Percentiles rank a stretch among this genome's conserved stretches.
phyloP scores from a whole-genome alignment of 2,888 invertebrate species.

The Selenia dentaria region DNA sequence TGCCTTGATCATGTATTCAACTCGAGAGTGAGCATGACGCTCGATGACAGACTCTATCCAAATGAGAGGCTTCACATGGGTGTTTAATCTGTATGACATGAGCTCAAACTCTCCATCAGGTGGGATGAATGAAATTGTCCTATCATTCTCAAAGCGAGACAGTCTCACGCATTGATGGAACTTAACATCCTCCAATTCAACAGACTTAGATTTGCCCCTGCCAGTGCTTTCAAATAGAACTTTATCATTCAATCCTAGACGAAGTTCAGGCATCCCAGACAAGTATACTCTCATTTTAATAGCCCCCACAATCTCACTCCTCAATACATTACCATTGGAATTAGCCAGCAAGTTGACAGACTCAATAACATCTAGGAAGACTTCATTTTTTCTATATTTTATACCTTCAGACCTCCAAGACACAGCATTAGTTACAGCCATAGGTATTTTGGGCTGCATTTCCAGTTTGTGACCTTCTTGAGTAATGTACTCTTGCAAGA shows the following conservation, averaged over 20 bases:
- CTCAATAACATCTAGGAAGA: constrained; percentile 99
- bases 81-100: constrained; percentile 98
- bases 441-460: constrained; percentile 97
- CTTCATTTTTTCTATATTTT: constrained; percentile 99
- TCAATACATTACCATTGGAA: constrained; percentile 97
- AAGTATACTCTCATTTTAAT: constrained; percentile 99
- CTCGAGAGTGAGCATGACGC: constrained; percentile 97
- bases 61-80: constrained; percentile 98
- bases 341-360: constrained; percentile 98
- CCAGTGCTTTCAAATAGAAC: constrained; percentile 99
- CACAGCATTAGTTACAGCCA: constrained; percentile 99
- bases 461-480: constrained; percentile 99
- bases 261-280: constrained; percentile 98
- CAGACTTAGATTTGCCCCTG: constrained; percentile 98
- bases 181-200: constrained; percentile 99
- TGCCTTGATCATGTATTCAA: constrained; percentile 99
- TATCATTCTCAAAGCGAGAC: constrained; percentile 98
- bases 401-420: constrained; percentile 99
- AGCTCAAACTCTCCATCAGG: constrained; percentile 99
- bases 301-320: constrained; percentile 99
- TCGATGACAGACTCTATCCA: constrained; percentile 99
- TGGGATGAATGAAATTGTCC: constrained; percentile 99
- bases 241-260: constrained; percentile 98
- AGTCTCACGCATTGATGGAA: constrained; percentile 99
- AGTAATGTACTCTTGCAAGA: constrained; percentile 98